Evolutionary conservation across 2,113 vertebrate genomes (phyloP).

Genomic region (Grammomys dolichurus): DNA sequence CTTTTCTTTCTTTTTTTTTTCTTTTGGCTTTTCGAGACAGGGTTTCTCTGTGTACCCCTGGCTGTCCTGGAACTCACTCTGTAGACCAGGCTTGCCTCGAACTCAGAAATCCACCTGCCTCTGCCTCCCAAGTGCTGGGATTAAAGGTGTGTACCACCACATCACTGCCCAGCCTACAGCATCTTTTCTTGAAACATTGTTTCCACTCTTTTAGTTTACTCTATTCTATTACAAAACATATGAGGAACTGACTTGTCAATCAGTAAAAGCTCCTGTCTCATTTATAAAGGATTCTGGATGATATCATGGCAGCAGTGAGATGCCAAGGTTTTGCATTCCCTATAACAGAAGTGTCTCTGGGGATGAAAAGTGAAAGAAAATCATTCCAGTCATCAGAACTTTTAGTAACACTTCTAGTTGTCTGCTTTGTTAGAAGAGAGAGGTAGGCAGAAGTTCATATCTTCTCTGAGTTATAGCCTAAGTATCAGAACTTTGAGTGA

Average conservation of each 20-base stretch:
- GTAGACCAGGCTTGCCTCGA: no score
- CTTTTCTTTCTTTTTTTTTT: not conserved
- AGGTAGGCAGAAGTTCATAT: not conserved
- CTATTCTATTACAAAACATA: not conserved
- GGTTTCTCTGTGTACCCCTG: no score
- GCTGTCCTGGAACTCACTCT: no score
- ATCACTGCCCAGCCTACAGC: no score
- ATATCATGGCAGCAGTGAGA: not conserved
- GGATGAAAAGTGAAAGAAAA: not conserved
- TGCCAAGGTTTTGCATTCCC: not conserved
- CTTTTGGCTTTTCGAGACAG: no score
- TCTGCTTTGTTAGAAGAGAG: constrained; percentile 3
- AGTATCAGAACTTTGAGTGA: constrained; percentile 1
- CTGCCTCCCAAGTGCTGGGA: no score
- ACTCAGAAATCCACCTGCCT: no score
- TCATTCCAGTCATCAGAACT: not conserved
- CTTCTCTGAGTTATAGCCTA: not conserved
- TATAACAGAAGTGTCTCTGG: not conserved
- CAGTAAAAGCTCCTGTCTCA: not conserved
- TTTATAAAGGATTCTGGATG: not conserved
- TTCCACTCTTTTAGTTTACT: not conserved
- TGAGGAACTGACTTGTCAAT: not conserved
- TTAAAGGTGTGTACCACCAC: no score
- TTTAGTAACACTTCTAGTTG: not conserved
- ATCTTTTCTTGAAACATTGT: not conserved